These are phyloP conservation scores for Diarsia dahlii DNA, from an alignment of 2,888 invertebrate species.

Conservation along the genomic window DNA sequence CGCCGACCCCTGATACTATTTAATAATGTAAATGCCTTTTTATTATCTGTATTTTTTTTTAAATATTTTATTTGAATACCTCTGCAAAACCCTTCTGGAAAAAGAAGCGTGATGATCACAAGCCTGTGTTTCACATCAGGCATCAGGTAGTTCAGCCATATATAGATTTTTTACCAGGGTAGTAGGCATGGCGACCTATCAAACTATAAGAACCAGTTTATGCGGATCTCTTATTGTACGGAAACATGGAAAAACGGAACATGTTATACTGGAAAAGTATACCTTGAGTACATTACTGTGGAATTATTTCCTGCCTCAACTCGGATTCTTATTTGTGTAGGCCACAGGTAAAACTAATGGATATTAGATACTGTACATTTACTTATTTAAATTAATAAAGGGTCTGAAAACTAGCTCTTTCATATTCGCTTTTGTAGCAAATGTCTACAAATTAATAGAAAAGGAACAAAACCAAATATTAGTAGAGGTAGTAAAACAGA, in stretches of 20 bases:
- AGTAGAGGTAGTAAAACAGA: not conserved
- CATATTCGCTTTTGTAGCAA: not conserved
- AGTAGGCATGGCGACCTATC: not conserved
- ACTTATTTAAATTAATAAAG: not conserved
- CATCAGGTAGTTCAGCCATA: not conserved
- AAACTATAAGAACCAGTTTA: too few relatives aligned
- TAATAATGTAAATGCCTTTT: not conserved
- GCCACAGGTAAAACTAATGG: not conserved
- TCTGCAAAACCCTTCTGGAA: not conserved
- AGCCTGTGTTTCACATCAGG: not conserved
- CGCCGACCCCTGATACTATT: too few relatives aligned
- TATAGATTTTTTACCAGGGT: not conserved
- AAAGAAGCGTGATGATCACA: not conserved
- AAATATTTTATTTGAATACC: not conserved
- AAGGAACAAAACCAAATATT: conserved; percentile 12
- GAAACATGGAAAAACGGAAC: too few relatives aligned
- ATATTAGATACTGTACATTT: not conserved
- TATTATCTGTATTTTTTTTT: not conserved
- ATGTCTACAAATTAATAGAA: not conserved
- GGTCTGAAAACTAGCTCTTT: not conserved
- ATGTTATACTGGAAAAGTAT: too few relatives aligned
- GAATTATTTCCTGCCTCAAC: not conserved
- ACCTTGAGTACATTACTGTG: not conserved
- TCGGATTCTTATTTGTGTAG: not conserved
- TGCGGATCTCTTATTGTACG: too few relatives aligned